phyloP scores from a whole-genome alignment of 2,113 vertebrate genomes.

The Halichoeres trimaculatus region DNA sequence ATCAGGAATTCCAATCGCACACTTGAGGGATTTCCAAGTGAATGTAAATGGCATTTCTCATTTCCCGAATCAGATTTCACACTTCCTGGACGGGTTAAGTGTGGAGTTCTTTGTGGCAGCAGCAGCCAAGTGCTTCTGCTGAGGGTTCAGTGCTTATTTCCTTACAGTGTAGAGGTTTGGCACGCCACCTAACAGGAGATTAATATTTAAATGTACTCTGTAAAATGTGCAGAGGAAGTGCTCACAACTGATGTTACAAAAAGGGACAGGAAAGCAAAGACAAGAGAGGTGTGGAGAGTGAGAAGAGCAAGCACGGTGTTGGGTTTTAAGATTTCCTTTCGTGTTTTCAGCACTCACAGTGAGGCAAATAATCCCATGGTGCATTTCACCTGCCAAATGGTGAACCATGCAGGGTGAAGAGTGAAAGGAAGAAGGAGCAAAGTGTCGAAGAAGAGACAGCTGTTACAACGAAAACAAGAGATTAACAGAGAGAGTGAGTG shows the following conservation, averaged over 20 bases:
- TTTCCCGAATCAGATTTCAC: constrained; percentile 53
- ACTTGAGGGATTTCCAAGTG: constrained; percentile 24
- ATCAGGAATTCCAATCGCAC: constrained; percentile 27
- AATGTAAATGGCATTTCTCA: constrained; percentile 39
- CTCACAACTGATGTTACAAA: constrained; percentile 8
- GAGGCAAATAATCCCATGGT: neutral
- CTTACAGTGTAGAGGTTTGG: neutral
- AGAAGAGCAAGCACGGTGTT: too few species aligned
- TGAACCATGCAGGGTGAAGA: neutral
- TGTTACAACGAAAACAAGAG: constrained; percentile 1
- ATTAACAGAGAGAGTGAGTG: neutral
- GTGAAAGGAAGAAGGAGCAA: constrained; percentile 2
- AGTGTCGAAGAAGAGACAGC: constrained; percentile 35
- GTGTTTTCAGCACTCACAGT: neutral
- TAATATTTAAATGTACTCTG: constrained; percentile 44
- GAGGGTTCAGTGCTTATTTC: neutral
- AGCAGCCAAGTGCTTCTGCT: neutral
- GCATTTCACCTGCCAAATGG: constrained; percentile 17
- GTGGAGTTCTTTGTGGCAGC: neutral
- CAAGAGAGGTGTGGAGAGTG: too few species aligned
- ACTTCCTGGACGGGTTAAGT: constrained; percentile 26
- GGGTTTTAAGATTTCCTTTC: neutral
- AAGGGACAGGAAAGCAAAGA: neutral
- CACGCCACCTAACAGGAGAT: constrained; percentile 11
- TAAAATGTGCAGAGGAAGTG: neutral